Conservation (phyloP, 1,140 invertebrate species). For the Spodoptera frugiperda region DNA sequence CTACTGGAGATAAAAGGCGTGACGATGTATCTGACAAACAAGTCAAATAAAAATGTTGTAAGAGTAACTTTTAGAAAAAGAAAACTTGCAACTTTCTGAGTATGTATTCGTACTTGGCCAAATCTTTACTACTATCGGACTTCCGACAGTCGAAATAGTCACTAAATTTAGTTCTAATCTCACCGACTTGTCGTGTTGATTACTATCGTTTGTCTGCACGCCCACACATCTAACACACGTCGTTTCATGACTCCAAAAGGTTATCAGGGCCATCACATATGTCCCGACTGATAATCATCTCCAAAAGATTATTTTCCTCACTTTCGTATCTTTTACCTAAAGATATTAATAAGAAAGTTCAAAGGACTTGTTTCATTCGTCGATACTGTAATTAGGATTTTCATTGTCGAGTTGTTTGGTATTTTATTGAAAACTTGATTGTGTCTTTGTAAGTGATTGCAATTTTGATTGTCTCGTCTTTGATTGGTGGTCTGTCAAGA, state of each 20-base stretch:
- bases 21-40: no score
- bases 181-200: neutral
- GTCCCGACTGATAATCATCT: neutral
- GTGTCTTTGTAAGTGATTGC: no score
- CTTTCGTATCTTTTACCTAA: neutral
- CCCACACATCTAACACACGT: neutral
- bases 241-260: neutral
- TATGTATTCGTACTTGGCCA: no score
- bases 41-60: no score
- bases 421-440: no score
- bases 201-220: neutral
- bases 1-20: no score
- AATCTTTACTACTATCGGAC: neutral
- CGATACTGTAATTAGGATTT: no score
- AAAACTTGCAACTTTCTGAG: no score
- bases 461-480: no score
- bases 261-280: constrained; percentile 1
- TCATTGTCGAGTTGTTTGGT: no score
- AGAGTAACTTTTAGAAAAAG: no score
- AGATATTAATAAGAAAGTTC: neutral
- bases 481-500: no score
- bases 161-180: neutral
- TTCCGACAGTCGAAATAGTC: neutral
- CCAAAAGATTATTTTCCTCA: neutral
- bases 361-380: neutral